Base-by-base conservation (phyloP, 2,797 vertebrate genomes). In the Heterohyrax brucei region DNA sequence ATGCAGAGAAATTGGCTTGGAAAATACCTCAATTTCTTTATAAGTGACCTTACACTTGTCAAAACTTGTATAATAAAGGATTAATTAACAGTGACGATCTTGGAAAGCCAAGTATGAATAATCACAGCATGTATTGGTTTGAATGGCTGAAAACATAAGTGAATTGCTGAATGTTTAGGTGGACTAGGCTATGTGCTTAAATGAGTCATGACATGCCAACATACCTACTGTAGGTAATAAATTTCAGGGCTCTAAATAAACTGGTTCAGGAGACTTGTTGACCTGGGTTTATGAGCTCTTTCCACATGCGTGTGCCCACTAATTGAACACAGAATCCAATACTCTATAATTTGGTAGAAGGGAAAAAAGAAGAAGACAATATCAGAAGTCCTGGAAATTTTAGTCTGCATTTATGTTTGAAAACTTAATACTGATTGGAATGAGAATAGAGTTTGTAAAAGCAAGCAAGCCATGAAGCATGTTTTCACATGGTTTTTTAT, bases 61-160 rank as follows among this genome's bases (percentile, higher is more conserved):
- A 85, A 79, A 93, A 68, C 26, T 92, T 21, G 46, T 90, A 24
- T 94, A 72, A 97, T 79, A 81, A 89, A 93, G 77, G n/a, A 87
- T 1, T 85, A 64, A 86, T 75, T 89, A 94, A 72, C 39, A 50
- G 22, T 87, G 21, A 85, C 79, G n/a, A 50, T 48, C 16, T 19
- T 68, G 39, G 21, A 22, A 86, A 39, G 61, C 48, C 72, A 33
- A 81, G 21, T 87, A 18, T 87, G 68, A 84, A 73, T 86, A 80
- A 56, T 50, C 24, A 66, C 22, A 81, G 10, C 19, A 21, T 64
- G 53, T 22, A 39, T 19, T 28, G 2, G 30, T 89, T 93, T 66
- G 68, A 75, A 61, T 92, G 61, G 82, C 75, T 79, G 76, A 83
- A 91, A 94, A n/a, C 72, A n/a, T 62, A 72, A 92, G 66, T 50